Evolutionary conservation across 1,140 invertebrate genomes (phyloP).

Genomic region (Nylanderia fulva): DNA sequence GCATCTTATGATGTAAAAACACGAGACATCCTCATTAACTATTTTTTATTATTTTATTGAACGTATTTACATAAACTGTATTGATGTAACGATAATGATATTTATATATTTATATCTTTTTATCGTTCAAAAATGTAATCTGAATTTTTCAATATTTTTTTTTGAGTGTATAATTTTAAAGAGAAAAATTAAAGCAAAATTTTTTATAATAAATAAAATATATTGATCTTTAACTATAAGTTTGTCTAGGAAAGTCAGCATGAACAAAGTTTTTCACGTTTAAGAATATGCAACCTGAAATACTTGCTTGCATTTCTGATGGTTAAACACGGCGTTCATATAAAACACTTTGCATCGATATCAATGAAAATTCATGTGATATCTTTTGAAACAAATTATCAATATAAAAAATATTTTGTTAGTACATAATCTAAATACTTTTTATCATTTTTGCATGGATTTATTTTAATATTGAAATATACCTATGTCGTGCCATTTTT

Average conservation of each 20-base stretch:
- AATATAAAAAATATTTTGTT: no score
- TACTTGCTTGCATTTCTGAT: background rate
- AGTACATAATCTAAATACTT: background rate
- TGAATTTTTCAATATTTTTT: background rate
- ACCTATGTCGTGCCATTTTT: background rate
- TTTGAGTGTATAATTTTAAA: background rate
- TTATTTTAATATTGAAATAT: background rate
- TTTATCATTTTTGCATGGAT: background rate
- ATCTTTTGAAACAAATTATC: background rate
- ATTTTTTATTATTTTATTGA: background rate
- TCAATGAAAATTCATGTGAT: background rate
- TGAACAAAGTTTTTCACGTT: background rate
- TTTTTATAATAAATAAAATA: background rate
- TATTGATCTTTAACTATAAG: background rate
- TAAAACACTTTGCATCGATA: background rate
- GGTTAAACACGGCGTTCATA: background rate
- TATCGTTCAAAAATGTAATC: background rate
- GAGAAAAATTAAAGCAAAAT: background rate
- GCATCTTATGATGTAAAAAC: background rate
- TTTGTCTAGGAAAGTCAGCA: background rate
- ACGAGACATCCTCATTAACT: background rate
- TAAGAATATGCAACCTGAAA: background rate
- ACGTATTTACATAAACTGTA: background rate
- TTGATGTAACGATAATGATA: background rate
- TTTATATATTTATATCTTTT: background rate